A percentile compares a stretch with the other conserved stretches of the same genome.
Evolutionary conservation across 2,113 vertebrate genomes (phyloP).

Genomic region (Strigops habroptila): DNA sequence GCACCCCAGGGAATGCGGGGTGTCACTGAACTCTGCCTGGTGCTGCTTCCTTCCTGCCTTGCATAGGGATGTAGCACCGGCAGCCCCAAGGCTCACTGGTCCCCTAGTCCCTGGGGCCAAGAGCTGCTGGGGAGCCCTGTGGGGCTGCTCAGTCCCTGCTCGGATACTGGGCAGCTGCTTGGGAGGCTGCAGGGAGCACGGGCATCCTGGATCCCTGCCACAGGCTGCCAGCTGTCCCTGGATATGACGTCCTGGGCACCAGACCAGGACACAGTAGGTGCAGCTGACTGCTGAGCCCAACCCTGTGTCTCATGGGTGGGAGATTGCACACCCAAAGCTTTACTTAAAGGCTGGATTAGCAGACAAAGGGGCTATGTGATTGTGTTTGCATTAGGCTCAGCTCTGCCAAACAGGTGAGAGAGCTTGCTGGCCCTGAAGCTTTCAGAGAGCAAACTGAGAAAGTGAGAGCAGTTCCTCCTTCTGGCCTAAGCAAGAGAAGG

Average conservation of each 20-base stretch:
- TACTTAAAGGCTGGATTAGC: not conserved
- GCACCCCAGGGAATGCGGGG: accelerated
- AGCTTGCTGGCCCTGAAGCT: not conserved
- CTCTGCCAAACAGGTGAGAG: conserved; percentile 1
- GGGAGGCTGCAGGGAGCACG: not conserved
- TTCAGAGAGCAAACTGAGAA: not conserved
- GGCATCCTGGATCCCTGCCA: not conserved
- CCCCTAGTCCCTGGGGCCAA: not conserved
- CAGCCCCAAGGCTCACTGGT: not conserved
- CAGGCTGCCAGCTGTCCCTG: not conserved
- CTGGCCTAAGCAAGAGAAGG: not conserved
- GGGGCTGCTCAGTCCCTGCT: not conserved
- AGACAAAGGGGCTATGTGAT: not conserved
- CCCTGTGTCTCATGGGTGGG: not conserved
- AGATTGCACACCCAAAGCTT: not conserved
- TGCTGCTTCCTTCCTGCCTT: not conserved
- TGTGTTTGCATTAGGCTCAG: not conserved
- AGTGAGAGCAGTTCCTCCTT: not conserved
- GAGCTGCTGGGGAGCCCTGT: not conserved
- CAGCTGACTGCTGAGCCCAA: not conserved
- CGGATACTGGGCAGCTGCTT: not conserved
- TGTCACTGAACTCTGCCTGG: not conserved
- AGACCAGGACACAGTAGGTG: not conserved
- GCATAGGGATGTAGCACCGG: accelerated
- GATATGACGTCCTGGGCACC: not conserved